A percentile compares a stretch with the other conserved stretches of the same genome.
These are phyloP conservation scores for Scaptomyza tumidula DNA, from an alignment of 2,888 invertebrate species.

Conservation along the genomic window DNA sequence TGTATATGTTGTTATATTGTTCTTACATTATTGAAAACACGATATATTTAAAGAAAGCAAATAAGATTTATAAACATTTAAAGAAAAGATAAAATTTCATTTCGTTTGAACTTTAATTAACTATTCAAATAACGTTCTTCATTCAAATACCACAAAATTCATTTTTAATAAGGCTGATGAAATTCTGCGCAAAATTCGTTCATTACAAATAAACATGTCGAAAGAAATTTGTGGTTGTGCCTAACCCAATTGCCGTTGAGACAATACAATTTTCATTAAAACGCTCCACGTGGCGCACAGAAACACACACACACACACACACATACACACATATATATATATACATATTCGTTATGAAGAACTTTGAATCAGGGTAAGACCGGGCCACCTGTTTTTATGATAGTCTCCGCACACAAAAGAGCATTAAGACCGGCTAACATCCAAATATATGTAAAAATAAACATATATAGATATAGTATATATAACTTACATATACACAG, in stretches of 20 bases:
- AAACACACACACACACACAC: neutral
- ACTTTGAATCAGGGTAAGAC: neutral
- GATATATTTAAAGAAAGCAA: no score
- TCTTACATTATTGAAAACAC: no score
- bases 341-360: neutral
- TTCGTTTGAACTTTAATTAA: no score
- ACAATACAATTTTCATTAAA: neutral
- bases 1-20: no score
- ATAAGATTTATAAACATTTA: no score
- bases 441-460: neutral
- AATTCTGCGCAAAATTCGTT: neutral
- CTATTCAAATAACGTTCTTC: no score
- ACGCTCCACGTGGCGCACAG: slow-evolving; percentile 2
- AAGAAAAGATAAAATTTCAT: no score
- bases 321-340: neutral
- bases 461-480: neutral
- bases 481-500: neutral
- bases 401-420: slow-evolving; percentile 4
- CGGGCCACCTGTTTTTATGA: slow-evolving; percentile 16
- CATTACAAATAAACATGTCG: neutral
- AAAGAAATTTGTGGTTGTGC: neutral
- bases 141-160: no score
- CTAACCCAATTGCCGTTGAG: neutral
- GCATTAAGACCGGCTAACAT: slow-evolving; percentile 8
- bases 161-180: neutral